Base-by-base conservation (phyloP, 1,140 invertebrate genomes). In the Musca vetustissima region DNA sequence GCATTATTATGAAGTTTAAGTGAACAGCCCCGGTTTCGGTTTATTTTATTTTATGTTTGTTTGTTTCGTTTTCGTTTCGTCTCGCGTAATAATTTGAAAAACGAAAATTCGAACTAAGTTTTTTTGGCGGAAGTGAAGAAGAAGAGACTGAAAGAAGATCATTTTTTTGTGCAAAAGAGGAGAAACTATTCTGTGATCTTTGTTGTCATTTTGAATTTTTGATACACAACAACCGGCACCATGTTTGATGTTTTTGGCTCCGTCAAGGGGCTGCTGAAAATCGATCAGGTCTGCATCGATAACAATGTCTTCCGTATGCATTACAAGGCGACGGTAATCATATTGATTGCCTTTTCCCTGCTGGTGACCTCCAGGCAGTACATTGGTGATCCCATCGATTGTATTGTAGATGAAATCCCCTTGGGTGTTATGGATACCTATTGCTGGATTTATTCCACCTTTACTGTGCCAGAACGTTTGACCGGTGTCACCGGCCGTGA, bases 401-500 rank as follows among this genome's bases (percentile, higher is more conserved):
- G 95, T 80, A 96, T 96, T 74, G 93, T 95, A 11, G 93, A 95
- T 72, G 92, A 93, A 72, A 92, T 95, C 52, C 92, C 92, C 2
- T 82, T 90, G 22, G 88, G 91, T 72, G 91, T 96, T 9, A 94
- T 97, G 89, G 93, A 98, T 83, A 96, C 94, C 0, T 97, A 95
- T 82, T 98, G 96, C 85, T 98, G 95, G 95, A 95, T 97, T 73
- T 93, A 95, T 74, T 94, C 94, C 13, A 97, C 95, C 21, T 98
- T 95, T 83, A 95, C 93, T 11, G 89, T 96, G 57, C 93, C 92
- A 1, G 87, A 92, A 74, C 86, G 89, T 68, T 83, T 90, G 43
- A 88, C 87, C 9, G 91, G 91, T 36, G 81, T 88, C 32, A 86
- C 93, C 8, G 92, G 93, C 47, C 86, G 88, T 67, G 90, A 92